Evolutionary conservation across 2,888 invertebrate species (phyloP).

Genomic region (Phasia obesa): DNA sequence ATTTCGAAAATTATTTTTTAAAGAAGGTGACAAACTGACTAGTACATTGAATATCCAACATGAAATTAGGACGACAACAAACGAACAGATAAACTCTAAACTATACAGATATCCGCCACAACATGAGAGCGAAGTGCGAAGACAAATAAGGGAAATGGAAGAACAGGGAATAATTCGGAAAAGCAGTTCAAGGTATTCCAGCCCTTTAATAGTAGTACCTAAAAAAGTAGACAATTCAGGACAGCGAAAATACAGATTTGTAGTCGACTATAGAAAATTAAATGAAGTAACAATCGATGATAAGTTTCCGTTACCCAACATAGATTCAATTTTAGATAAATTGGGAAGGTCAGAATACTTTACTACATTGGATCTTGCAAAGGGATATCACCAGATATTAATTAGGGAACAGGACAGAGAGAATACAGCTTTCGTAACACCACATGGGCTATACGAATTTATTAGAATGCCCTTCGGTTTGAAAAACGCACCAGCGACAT

Average conservation of each 20-base stretch:
- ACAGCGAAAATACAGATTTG: too few species aligned
- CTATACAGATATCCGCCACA: slow-evolving; percentile 33
- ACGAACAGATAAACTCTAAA: slow-evolving; percentile 47
- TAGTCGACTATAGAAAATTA: too few species aligned
- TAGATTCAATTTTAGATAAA: slow-evolving; percentile 17
- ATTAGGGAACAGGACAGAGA: too few species aligned
- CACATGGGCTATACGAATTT: slow-evolving; percentile 44
- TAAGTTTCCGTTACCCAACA: slow-evolving; percentile 18
- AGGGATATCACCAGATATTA: slow-evolving; percentile 21
- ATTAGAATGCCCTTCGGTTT: slow-evolving; percentile 47
- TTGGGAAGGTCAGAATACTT: slow-evolving; percentile 1
- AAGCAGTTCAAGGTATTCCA: too few species aligned
- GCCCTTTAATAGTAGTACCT: too few species aligned
- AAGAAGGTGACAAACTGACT: slow-evolving; percentile 34
- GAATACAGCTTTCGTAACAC: slow-evolving; percentile 37
- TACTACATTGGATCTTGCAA: too few species aligned
- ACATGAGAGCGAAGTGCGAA: not conserved
- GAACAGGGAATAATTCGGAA: too few species aligned
- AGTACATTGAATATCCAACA: slow-evolving; percentile 21
- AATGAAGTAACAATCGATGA: too few species aligned
- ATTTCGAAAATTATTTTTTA: slow-evolving; percentile 44
- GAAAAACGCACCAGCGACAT: too few species aligned
- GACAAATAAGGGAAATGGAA: too few species aligned
- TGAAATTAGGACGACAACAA: slow-evolving; percentile 34
- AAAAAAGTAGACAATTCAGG: too few species aligned